These are phyloP conservation scores for Podocnemis expansa DNA, from an alignment of 2,113 vertebrate genomes.

Conservation along the genomic window DNA sequence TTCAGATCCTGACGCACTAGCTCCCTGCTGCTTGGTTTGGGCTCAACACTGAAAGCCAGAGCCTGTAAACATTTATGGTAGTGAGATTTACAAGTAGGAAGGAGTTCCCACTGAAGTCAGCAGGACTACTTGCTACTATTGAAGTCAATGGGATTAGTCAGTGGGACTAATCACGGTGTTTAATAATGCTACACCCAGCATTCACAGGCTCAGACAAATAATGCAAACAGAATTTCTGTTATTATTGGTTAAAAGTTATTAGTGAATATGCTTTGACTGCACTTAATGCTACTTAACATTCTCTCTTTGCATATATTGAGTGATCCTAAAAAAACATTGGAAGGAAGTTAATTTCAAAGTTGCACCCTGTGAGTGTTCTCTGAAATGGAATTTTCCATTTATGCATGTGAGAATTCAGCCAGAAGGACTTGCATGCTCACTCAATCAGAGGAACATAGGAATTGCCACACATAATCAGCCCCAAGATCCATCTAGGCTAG, in stretches of 20 bases:
- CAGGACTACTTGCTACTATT: background rate
- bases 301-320: background rate
- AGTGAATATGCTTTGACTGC: background rate
- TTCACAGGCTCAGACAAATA: slow-evolving; percentile 16
- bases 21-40: background rate
- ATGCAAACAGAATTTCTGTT: background rate
- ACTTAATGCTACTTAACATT: background rate
- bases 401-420: background rate
- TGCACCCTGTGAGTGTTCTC: background rate
- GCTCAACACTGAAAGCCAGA: background rate
- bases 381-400: background rate
- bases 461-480: slow-evolving; percentile 40
- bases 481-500: slow-evolving; percentile 10
- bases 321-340: background rate
- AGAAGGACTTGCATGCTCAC: background rate
- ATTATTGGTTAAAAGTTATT: background rate
- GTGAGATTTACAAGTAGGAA: background rate
- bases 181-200: background rate
- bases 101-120: background rate
- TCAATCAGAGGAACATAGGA: background rate
- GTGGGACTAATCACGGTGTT: background rate
- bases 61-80: background rate
- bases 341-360: background rate
- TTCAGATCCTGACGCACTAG: background rate
- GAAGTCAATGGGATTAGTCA: slow-evolving; percentile 21